A percentile compares a stretch with the other conserved stretches of the same genome.
Conservation (phyloP, 2,113 vertebrate species). For the Ctenodactylus gundi region DNA sequence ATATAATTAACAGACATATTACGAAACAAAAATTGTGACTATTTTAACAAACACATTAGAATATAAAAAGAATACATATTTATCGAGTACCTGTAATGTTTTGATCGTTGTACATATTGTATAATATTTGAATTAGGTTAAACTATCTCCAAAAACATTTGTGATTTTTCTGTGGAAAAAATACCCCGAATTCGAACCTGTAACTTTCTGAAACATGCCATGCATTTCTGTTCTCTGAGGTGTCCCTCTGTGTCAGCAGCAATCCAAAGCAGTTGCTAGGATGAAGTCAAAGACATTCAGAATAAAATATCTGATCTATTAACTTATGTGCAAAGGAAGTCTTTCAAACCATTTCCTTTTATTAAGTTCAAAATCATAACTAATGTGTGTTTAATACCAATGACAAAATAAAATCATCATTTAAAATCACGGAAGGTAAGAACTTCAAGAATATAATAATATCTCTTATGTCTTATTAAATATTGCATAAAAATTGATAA, state of each 20-base stretch:
- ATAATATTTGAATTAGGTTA: not conserved
- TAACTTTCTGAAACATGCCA: not conserved
- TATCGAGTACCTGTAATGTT: not conserved
- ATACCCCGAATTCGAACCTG: not conserved
- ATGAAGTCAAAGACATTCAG: not conserved
- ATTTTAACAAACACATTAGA: not conserved
- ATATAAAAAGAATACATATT: not conserved
- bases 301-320: not conserved
- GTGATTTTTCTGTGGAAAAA: not conserved
- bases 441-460: not conserved
- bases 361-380: not conserved
- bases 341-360: not conserved
- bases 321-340: not conserved
- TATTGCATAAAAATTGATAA: not conserved
- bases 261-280: not conserved
- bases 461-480: not conserved
- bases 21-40: no score
- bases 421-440: not conserved
- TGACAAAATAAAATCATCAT: not conserved
- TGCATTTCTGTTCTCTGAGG: not conserved
- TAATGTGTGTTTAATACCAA: not conserved
- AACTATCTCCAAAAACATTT: not conserved
- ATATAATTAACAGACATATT: no score
- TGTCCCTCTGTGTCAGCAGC: not conserved
- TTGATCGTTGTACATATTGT: not conserved